Evolutionary conservation across 2,113 vertebrate genomes (phyloP).

Genomic region (human (Homo sapiens)): GRCh38 chrX:155166001-155166500

Average conservation of each 20-base stretch:
- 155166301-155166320: background rate
- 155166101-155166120: background rate
- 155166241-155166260: background rate
- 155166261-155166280: background rate
- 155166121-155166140: background rate
- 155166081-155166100: background rate
- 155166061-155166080: constrained; percentile 22
- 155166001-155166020: background rate
- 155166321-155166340: background rate
- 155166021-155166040: constrained; percentile 10
- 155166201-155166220: background rate
- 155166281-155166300: background rate
- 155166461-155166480: background rate
- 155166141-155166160: background rate
- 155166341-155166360: constrained; percentile 4
- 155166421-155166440: background rate
- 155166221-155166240: background rate
- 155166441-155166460: background rate
- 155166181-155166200: background rate
- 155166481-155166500: no score
- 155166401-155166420: background rate
- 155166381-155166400: background rate
- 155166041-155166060: background rate
- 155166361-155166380: background rate
- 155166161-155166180: background rate